These are phyloP conservation scores for Passer domesticus DNA, from an alignment of 2,113 vertebrate genomes.

Conservation along the genomic window DNA sequence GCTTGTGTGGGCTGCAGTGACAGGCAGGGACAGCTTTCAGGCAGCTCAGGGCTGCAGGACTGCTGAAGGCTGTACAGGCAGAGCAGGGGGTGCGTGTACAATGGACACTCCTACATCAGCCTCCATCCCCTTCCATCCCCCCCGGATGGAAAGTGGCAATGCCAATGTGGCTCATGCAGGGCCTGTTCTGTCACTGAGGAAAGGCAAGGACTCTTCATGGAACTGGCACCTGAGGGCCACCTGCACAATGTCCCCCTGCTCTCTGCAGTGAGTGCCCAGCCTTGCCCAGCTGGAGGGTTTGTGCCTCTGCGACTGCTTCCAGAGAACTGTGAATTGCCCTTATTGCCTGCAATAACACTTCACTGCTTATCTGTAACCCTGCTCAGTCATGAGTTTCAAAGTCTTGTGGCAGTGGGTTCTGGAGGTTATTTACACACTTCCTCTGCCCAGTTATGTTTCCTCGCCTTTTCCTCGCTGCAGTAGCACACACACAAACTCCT, in stretches of 20 bases:
- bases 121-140: neutral
- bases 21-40: neutral
- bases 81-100: neutral
- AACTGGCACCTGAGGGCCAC: neutral
- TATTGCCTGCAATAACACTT: slow-evolving; percentile 19
- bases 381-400: neutral
- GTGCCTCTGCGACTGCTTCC: neutral
- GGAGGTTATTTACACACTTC: neutral
- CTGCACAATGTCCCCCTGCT: neutral
- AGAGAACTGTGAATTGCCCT: neutral
- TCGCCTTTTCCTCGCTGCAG: neutral
- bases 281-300: neutral
- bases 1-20: neutral
- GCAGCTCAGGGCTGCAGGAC: neutral
- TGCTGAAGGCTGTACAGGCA: neutral
- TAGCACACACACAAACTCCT: neutral
- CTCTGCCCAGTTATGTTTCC: neutral
- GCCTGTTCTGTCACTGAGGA: neutral
- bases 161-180: neutral
- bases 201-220: neutral
- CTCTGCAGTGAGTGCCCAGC: rapidly evolving
- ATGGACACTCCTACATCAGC: neutral
- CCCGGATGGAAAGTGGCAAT: neutral
- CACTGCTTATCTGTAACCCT: neutral
- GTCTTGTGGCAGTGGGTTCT: neutral